These are phyloP conservation scores for Coecobrya sp. DNA, from an alignment of 2,888 invertebrate genomes.

Conservation along the genomic window DNA sequence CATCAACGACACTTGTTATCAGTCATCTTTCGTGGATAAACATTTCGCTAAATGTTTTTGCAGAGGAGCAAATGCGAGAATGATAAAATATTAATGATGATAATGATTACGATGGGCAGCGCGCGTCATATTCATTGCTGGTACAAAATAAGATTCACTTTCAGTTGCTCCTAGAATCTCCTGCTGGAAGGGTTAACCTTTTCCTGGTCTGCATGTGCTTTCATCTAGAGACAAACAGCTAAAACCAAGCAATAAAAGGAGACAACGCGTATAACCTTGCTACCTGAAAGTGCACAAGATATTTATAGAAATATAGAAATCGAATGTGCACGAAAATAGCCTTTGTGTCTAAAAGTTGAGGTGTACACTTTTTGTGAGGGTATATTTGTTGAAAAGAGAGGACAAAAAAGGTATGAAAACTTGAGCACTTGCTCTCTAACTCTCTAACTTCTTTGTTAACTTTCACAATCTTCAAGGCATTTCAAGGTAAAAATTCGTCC, in stretches of 20 bases:
- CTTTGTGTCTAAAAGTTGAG: neutral
- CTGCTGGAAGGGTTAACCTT: neutral
- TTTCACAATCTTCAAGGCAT: conserved; percentile 27
- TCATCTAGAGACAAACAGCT: neutral
- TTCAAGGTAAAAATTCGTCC: conserved; percentile 59
- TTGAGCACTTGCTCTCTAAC: conserved; percentile 1
- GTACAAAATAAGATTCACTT: neutral
- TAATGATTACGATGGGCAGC: neutral
- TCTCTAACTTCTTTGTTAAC: neutral
- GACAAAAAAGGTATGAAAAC: neutral
- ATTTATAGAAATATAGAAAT: conserved; percentile 56
- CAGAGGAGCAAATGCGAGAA: neutral
- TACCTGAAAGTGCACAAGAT: neutral
- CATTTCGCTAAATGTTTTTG: neutral
- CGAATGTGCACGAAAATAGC: conserved; percentile 36
- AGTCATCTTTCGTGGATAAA: neutral
- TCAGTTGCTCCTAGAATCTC: neutral
- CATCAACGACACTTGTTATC: neutral
- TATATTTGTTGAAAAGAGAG: neutral
- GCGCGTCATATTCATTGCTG: neutral
- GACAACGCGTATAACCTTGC: too few relatives aligned
- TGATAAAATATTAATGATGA: conserved; percentile 3
- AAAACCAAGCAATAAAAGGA: neutral
- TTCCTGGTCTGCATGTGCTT: neutral
- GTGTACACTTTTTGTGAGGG: neutral